Evolutionary conservation across 2,113 vertebrate species (phyloP), one percentile per base, ranked within the genome.

Genomic region (Tor tambroides): DNA sequence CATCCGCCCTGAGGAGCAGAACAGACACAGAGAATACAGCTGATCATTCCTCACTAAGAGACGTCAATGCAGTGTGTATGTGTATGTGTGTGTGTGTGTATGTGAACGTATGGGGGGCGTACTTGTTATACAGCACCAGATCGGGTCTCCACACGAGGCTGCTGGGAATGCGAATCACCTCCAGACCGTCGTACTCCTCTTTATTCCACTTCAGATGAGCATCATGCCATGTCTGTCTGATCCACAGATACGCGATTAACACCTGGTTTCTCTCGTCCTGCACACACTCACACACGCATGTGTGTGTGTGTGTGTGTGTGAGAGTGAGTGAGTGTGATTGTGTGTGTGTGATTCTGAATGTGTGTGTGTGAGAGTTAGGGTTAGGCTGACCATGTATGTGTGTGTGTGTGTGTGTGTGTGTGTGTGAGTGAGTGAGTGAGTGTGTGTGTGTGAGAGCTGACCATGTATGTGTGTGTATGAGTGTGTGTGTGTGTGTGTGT

Each of bases 191-290:
- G 0, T 99, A 99, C 90, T 96, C 95, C 67, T 99, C 97, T 89
- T 96, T 97, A 90, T 98, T 95, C 98, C 98, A 99, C 8, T 89
- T 97, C 88, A 99, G 95, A 83, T 97, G 98, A 0, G 97, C 95
- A 19, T 99, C 98, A 0, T 96, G 92, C 98, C 98, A 99, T n/a
- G 95, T 98, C 93, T 97, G 98, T 89, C 98, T 95, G 91, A 99
- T 98, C 98, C 98, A 99, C 65, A 99, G 92, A 89, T 99, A 99
- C 51, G 96, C 96, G 0, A 97, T 98, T 93, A 99, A 92, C 90
- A 99, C 97, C 93, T 99, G 98, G 91, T 99, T 99, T 90, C 97
- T 95, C 93, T 99, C 98, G 87, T 99, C 98, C 98, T 99, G 46
- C n/a, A 63, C 38, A n/a, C n/a, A n/a, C n/a, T n/a, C n/a, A n/a